These are phyloP conservation scores for Brienomyrus longianalis DNA, from an alignment of 2,113 vertebrate species.

Conservation along the genomic window DNA sequence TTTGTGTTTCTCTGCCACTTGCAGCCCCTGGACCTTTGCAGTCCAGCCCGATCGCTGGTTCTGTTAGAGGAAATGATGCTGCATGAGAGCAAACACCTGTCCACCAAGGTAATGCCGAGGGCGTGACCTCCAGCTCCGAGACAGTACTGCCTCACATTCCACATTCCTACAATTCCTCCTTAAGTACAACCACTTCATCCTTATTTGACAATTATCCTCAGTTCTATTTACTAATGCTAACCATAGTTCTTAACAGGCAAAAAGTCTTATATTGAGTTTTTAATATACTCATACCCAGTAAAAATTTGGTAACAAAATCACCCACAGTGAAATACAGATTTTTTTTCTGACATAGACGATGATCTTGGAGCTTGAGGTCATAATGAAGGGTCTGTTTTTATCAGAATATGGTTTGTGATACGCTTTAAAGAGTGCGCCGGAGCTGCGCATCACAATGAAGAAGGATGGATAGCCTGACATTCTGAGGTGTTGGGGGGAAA, in stretches of 20 bases:
- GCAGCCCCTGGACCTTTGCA: constrained; percentile 84
- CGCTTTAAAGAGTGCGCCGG: neutral
- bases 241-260: neutral
- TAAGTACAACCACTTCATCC: neutral
- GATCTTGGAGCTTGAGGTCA: constrained; percentile 9
- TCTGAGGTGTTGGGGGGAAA: neutral
- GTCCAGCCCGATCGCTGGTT: constrained; percentile 72
- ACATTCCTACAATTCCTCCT: neutral
- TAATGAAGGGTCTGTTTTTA: constrained; percentile 27
- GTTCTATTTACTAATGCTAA: neutral
- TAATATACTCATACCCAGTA: neutral
- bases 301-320: neutral
- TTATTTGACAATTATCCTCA: neutral
- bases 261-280: neutral
- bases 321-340: constrained; percentile 7
- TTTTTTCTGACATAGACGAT: constrained; percentile 21
- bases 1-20: constrained; percentile 1
- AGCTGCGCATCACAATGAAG: neutral
- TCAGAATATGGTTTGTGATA: constrained; percentile 21
- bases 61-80: constrained; percentile 80
- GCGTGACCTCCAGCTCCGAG: neutral
- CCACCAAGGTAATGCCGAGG: constrained; percentile 63
- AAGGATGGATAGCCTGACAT: constrained; percentile 6
- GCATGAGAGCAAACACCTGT: constrained; percentile 67
- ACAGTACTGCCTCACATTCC: neutral